Evolutionary conservation across 2,113 vertebrate species (phyloP).

Genomic region (Pachyramphus minor): DNA sequence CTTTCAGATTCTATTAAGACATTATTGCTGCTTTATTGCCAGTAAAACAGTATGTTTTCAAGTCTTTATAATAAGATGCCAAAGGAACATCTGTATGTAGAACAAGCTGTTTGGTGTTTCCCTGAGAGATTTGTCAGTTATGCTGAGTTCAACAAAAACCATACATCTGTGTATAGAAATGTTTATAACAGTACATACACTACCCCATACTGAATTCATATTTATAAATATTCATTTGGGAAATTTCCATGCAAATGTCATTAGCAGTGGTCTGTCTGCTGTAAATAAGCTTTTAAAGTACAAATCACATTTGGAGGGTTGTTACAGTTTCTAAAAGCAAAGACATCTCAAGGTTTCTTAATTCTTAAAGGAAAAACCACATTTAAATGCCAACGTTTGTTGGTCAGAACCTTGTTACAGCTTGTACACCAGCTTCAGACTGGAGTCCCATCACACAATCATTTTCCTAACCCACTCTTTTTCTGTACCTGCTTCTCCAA

Average conservation of each 20-base stretch:
- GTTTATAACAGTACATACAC: background rate
- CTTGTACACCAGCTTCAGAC: background rate
- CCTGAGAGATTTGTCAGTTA: slow-evolving; percentile 18
- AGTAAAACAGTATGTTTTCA: slow-evolving; percentile 59
- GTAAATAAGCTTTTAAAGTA: slow-evolving; percentile 44
- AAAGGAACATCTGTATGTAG: slow-evolving; percentile 46
- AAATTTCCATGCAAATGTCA: slow-evolving; percentile 51
- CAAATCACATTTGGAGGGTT: slow-evolving; percentile 12
- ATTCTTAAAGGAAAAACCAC: background rate
- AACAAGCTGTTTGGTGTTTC: slow-evolving; percentile 34
- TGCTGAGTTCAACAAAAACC: slow-evolving; percentile 40
- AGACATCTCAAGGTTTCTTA: slow-evolving; percentile 14
- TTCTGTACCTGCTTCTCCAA: background rate
- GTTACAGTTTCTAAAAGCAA: background rate
- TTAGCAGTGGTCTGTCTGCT: slow-evolving; percentile 20
- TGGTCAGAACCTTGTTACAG: background rate
- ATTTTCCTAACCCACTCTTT: background rate
- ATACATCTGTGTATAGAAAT: background rate
- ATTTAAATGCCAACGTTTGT: background rate
- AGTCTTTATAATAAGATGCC: slow-evolving; percentile 49
- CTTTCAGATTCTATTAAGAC: slow-evolving; percentile 53
- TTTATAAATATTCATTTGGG: slow-evolving; percentile 46
- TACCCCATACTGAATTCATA: background rate
- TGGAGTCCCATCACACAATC: background rate
- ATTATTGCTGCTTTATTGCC: slow-evolving; percentile 57